Evolutionary conservation across 2,113 vertebrate species (phyloP), one percentile per base, ranked within the genome.

Genomic region (Apistogramma diplotaenia): DNA sequence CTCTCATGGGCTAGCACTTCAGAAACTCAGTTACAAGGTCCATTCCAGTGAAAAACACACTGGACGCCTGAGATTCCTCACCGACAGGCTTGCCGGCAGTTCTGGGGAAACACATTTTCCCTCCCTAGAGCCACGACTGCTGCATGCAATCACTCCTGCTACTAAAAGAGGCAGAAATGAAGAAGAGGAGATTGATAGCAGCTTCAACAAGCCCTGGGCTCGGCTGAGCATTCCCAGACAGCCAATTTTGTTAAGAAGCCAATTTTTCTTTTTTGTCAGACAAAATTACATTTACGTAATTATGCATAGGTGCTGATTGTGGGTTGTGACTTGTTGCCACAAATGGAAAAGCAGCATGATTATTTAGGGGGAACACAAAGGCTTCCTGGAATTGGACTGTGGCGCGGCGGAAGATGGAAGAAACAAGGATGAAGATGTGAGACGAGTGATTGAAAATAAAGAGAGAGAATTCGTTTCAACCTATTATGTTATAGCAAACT

Each of bases 111-210:
- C 49, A 76, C 83, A 85, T 89, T 89, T 87, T 81, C 61, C 79
- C 58, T 91, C 90, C 83, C 88, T 46, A 4, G 87, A 74, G 85
- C 35, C 12, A 87, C 57, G 31, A 91, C 84, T 79, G 82, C 84
- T 76, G 82, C 86, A 89, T 86, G 76, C 89, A 92, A 92, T 94
- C 90, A 89, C 79, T 88, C 76, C 79, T 83, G 43, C 82, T 74
- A 76, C 82, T 91, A 77, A 90, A 89, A 90, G 61, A 91, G 83
- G 81, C 79, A 82, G 84, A 83, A 78, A 84, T 55, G 76, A 77
- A 78, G 81, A 86, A 70, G 78, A 82, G 84, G 79, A 89, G 92
- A 91, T 91, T 91, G 90, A 92, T 91, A 59, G 76, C 16, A 21
- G 54, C 54, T 81, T 83, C 84, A 89, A 90, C 78, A 89, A 87